Conservation (phyloP, 2,113 vertebrate species). For the Labeo rohita region DNA sequence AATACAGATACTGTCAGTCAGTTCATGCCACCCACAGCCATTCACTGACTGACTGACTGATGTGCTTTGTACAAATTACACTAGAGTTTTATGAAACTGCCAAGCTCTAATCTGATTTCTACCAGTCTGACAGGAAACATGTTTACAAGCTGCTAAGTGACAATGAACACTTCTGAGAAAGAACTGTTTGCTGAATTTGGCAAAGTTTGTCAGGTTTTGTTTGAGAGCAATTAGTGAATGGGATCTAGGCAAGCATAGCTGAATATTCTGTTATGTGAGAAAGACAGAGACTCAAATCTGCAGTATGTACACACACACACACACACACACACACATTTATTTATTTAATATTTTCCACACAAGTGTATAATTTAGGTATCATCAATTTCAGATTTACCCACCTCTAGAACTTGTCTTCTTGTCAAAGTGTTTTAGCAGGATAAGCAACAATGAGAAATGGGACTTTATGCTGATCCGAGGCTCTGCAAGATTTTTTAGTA, state of each 20-base stretch:
- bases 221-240: background rate
- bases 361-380: background rate
- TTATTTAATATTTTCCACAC: background rate
- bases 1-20: background rate
- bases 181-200: background rate
- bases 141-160: background rate
- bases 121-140: slow-evolving; percentile 8
- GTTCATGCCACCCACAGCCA: background rate
- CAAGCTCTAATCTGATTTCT: background rate
- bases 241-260: background rate
- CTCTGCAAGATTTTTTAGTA: background rate
- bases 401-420: background rate
- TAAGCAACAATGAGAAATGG: background rate
- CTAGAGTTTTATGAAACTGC: background rate
- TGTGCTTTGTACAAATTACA: background rate
- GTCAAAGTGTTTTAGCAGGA: background rate
- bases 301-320: no score
- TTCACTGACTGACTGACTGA: background rate
- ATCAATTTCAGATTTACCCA: no score
- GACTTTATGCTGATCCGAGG: background rate
- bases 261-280: background rate
- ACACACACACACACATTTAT: no score
- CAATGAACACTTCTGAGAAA: background rate
- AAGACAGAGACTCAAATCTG: no score
- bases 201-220: background rate